These are phyloP conservation scores for Neosilurus mollespiculum DNA, from an alignment of 2,797 vertebrate genomes.

Conservation along the genomic window DNA sequence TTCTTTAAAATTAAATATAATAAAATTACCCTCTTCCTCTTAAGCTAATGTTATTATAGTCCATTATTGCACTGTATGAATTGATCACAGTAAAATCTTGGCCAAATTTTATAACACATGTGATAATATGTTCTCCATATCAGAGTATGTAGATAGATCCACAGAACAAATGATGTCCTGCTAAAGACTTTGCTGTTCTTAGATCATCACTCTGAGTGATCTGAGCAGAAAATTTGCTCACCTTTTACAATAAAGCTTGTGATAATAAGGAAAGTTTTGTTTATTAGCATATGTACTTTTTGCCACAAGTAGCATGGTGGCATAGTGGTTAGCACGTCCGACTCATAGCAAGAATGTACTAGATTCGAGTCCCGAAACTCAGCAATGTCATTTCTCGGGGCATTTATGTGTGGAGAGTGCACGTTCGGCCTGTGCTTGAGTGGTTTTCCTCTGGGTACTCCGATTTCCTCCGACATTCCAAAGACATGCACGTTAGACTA, in stretches of 20 bases:
- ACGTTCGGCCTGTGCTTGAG: too few relatives aligned
- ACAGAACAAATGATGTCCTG: background rate
- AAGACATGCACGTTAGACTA: too few relatives aligned
- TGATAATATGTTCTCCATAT: background rate
- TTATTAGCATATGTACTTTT: background rate
- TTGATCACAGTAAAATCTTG: background rate
- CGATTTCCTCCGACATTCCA: too few relatives aligned
- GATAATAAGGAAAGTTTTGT: background rate
- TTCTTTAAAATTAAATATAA: background rate
- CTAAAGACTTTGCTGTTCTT: background rate
- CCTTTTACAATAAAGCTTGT: background rate
- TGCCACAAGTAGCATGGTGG: background rate
- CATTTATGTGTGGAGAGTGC: too few relatives aligned
- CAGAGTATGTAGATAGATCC: background rate
- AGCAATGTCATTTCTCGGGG: too few relatives aligned
- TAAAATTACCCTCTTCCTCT: background rate
- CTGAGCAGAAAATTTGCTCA: background rate
- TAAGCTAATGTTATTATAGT: background rate
- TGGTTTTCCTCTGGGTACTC: too few relatives aligned
- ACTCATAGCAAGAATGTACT: too few relatives aligned
- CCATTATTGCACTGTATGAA: background rate
- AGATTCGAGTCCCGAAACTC: too few relatives aligned
- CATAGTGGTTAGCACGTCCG: too few relatives aligned
- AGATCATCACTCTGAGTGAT: background rate
- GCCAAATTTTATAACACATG: background rate